Evolutionary conservation across 2,113 vertebrate species (phyloP), one percentile per base, ranked within the genome.

Genomic region (Tympanuchus pallidicinctus): DNA sequence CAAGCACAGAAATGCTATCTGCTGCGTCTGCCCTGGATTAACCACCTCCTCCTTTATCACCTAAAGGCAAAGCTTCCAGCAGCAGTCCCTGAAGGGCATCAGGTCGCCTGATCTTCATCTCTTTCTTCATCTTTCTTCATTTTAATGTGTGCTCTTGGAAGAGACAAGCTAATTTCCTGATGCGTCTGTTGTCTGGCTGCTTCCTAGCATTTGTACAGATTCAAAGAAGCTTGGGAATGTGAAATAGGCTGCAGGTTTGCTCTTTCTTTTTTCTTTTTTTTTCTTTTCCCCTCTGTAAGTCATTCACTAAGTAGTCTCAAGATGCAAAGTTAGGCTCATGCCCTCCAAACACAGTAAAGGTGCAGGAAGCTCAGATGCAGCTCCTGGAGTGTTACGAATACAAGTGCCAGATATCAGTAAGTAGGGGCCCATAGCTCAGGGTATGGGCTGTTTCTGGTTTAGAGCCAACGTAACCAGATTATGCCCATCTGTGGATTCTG

Each of bases 1-100:
- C 93, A 92, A 93, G 88, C 89, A 71, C 61, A 85, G 90, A 76
- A 95, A 89, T 71, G 63, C 72, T 96, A 87, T 95, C 94, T 90
- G 22, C 75, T 89, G 10, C 0, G 5, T 57, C 90, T 89, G 78
- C 89, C 80, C 66, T 67, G 82, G 89, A 93, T 92, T 90, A 94
- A 92, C 81, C 86, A 74, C 89, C 82, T 94, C 54, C 57, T 32
- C 70, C 82, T 89, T 93, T 85, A 93, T 94, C 91, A 89, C 86
- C 77, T 69, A 67, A 60, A 89, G 76, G 82, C 60, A 86, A 89
- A 94, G 82, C 88, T 89, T 91, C 67, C 89, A 92, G 59, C 81
- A 67, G 22, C 4, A 88, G 48, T 25, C 78, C 65, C 86, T 74
- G 71, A 86, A 94, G 80, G 88, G 88, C 80, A 90, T 43, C 67